These are phyloP conservation scores for Climacteris rufus DNA, from an alignment of 2,113 vertebrate species.

Conservation along the genomic window DNA sequence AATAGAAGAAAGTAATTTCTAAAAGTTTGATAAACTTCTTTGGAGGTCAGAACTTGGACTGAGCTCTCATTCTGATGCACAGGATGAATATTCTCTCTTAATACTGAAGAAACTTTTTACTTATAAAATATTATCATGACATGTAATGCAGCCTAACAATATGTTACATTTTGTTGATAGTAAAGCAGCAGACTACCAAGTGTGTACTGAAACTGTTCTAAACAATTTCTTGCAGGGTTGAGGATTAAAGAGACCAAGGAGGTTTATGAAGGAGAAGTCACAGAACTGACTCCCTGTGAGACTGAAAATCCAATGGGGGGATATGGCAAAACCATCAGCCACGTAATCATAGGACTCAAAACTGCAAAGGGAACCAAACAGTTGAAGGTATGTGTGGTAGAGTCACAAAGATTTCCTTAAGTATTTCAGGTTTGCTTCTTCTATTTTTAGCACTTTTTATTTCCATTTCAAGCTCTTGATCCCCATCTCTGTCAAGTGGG, in stretches of 20 bases:
- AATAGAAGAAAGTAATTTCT: background rate
- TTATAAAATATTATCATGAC: background rate
- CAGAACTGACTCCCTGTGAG: conserved; percentile 94
- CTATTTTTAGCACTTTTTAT: background rate
- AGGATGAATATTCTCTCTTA: background rate
- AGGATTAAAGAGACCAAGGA: conserved; percentile 99
- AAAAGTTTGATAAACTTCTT: background rate
- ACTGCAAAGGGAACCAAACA: conserved; percentile 98
- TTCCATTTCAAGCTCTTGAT: background rate
- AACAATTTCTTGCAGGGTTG: conserved; percentile 77
- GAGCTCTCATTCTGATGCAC: background rate
- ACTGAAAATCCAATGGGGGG: conserved; percentile 98
- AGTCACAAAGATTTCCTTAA: background rate
- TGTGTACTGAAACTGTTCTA: background rate
- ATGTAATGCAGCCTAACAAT: background rate
- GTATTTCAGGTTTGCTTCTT: background rate
- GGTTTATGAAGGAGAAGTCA: conserved; percentile 98
- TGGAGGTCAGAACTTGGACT: background rate
- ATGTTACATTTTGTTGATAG: background rate
- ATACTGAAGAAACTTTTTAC: too few relatives aligned
- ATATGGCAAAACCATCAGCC: conserved; percentile 97
- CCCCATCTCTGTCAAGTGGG: background rate
- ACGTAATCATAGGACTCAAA: conserved; percentile 95
- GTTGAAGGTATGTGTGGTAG: conserved; percentile 80
- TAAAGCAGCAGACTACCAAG: background rate